Conservation (phyloP, 2,113 vertebrate species). For the Maccullochella peelii region DNA sequence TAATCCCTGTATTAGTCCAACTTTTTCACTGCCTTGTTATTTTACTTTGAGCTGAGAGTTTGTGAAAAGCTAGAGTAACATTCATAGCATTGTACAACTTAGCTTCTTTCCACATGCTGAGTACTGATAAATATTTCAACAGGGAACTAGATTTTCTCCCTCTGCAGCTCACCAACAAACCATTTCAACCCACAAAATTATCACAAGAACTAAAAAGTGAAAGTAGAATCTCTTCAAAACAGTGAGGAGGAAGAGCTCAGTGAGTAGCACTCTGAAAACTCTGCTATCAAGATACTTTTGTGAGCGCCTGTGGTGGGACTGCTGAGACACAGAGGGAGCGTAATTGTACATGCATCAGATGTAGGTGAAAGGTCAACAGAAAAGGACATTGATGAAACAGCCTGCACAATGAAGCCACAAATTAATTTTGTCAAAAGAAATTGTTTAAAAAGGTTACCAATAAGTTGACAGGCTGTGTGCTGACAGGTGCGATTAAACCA, state of each 20-base stretch:
- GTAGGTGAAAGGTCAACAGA: background rate
- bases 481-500: slow-evolving; percentile 2
- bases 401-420: background rate
- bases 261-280: slow-evolving; percentile 29
- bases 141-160: slow-evolving; percentile 65
- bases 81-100: slow-evolving; percentile 25
- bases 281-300: slow-evolving; percentile 26
- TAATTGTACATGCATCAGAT: background rate
- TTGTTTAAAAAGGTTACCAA: background rate
- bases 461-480: background rate
- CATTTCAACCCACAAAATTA: slow-evolving; percentile 53
- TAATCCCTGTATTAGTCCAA: background rate
- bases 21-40: slow-evolving; percentile 20
- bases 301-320: slow-evolving; percentile 10
- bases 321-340: background rate
- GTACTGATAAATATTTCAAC: slow-evolving; percentile 72
- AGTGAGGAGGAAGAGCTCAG: slow-evolving; percentile 20
- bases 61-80: slow-evolving; percentile 38
- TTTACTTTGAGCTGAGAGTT: slow-evolving; percentile 20
- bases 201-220: slow-evolving; percentile 38
- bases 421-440: background rate
- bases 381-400: background rate
- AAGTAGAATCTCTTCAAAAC: slow-evolving; percentile 29
- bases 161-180: slow-evolving; percentile 55
- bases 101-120: slow-evolving; percentile 34